Evolutionary conservation across 2,888 invertebrate species (phyloP).

Genomic region (Aphrophora alni): DNA sequence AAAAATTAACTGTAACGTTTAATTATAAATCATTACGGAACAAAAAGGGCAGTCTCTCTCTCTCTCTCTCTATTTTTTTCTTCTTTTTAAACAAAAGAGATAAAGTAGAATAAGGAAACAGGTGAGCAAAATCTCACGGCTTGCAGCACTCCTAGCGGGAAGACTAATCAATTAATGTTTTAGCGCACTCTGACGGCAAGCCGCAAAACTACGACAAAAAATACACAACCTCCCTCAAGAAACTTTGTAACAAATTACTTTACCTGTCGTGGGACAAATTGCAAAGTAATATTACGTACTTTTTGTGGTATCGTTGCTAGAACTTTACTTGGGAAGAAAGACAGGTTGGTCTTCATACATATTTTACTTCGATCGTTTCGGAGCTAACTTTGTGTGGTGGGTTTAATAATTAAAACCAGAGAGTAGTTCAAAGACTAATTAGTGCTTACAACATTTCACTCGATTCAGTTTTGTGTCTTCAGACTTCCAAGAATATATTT

Average conservation of each 20-base stretch:
- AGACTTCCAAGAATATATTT: too few relatives aligned
- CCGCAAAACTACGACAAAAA: slow-evolving; percentile 2
- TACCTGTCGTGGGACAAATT: background rate
- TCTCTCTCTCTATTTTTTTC: background rate
- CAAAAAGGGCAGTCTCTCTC: background rate
- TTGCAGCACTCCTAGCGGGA: background rate
- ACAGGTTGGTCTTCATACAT: background rate
- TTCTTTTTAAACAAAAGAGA: background rate
- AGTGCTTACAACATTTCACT: too few relatives aligned
- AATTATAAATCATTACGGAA: background rate
- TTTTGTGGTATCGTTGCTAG: background rate
- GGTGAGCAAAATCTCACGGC: background rate
- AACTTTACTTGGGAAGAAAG: background rate
- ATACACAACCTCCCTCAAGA: background rate
- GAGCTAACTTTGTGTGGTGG: background rate
- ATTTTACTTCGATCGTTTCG: background rate
- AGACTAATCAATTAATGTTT: slow-evolving; percentile 9
- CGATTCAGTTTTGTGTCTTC: too few relatives aligned
- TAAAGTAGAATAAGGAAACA: background rate
- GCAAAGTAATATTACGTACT: background rate
- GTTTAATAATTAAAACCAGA: background rate
- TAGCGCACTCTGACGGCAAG: background rate
- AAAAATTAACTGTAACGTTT: background rate
- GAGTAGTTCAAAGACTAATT: background rate
- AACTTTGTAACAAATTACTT: slow-evolving; percentile 2